Conservation (phyloP, 1,140 invertebrate species). For the Brachionus plicatilis region DNA sequence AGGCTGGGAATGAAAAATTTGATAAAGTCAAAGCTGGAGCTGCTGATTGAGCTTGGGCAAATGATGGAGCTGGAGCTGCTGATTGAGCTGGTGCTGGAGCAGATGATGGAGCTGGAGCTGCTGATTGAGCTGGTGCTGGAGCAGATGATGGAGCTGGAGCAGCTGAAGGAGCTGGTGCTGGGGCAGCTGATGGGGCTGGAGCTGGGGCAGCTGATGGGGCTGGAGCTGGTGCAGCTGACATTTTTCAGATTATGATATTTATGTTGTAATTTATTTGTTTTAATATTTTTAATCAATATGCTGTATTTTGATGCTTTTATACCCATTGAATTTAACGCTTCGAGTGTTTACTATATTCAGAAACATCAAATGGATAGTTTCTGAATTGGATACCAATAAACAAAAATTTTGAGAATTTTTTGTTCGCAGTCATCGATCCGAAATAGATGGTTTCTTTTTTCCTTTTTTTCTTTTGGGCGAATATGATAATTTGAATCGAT, state of each 20-base stretch:
- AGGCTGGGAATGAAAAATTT: not conserved
- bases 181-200: not conserved
- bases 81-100: not conserved
- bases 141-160: not conserved
- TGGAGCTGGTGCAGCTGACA: conserved; percentile 15
- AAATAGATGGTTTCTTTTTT: not conserved
- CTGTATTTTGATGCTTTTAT: not conserved
- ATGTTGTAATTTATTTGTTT: not conserved
- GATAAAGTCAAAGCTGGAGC: not conserved
- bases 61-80: not conserved
- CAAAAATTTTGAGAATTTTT: too few relatives aligned
- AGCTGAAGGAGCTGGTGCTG: not conserved
- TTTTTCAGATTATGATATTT: not conserved
- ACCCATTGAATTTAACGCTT: not conserved
- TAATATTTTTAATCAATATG: not conserved
- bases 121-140: not conserved
- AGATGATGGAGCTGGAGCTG: not conserved
- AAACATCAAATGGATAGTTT: not conserved
- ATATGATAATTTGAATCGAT: not conserved
- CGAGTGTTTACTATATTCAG: not conserved
- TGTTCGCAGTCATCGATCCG: too few relatives aligned
- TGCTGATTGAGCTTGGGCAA: not conserved
- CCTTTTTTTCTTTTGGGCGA: not conserved
- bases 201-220: conserved; percentile 8
- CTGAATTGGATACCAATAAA: not conserved